Conservation (phyloP, 2,888 invertebrate genomes). For the Folsomia manolachei region DNA sequence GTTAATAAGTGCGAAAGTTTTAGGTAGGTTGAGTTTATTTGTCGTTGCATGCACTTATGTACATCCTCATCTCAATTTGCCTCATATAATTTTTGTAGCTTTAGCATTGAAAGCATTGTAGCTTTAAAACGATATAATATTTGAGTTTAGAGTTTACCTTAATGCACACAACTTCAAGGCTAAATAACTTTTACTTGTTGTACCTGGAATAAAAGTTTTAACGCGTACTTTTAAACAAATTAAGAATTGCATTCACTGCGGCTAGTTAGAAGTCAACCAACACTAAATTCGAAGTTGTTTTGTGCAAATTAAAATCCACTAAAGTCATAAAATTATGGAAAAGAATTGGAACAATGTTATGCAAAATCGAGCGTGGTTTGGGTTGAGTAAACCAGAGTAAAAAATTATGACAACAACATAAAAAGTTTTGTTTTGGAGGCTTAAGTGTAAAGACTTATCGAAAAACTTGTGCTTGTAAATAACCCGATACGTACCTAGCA, state of each 20-base stretch:
- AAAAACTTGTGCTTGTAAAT: slow-evolving; percentile 4
- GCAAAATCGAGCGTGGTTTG: background rate
- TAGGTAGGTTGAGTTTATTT: too few relatives aligned
- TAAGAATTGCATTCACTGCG: background rate
- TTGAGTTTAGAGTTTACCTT: too few relatives aligned
- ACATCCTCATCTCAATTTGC: too few relatives aligned
- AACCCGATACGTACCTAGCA: slow-evolving; percentile 13
- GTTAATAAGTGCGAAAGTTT: too few relatives aligned
- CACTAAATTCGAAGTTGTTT: too few relatives aligned
- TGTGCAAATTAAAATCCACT: background rate
- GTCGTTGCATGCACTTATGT: too few relatives aligned
- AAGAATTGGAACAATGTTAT: slow-evolving; percentile 3
- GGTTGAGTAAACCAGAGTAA: background rate
- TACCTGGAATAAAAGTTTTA: background rate
- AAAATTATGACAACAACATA: background rate
- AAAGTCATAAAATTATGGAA: background rate
- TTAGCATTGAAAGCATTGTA: too few relatives aligned
- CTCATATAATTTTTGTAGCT: too few relatives aligned
- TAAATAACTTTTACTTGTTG: background rate
- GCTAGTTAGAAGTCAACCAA: background rate
- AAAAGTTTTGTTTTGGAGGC: background rate
- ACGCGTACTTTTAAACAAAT: background rate
- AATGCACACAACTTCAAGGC: too few relatives aligned
- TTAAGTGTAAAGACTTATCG: slow-evolving; percentile 7
- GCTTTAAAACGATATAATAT: too few relatives aligned